Evolutionary conservation across 2,113 vertebrate genomes (phyloP), one percentile per base, ranked within the genome.

Genomic region (Ciconia stormi): DNA sequence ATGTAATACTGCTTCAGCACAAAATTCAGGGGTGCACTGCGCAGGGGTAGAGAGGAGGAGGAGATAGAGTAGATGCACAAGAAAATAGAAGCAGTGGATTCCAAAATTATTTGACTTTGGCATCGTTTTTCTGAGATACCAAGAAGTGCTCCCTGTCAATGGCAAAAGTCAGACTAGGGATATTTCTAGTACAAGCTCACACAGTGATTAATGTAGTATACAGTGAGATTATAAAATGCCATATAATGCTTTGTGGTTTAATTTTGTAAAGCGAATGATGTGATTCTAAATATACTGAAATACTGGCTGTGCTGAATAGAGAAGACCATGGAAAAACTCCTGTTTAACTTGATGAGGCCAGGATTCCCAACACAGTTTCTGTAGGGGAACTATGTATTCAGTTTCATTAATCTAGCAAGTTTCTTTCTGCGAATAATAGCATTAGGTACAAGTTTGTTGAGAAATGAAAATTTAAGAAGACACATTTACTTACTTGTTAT

Each of bases 401-500:
- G 14, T 47, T 71, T 63, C 17, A 47, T 63, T 82, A 32, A 72
- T 42, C 65, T 40, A 87, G 19, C 16, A 58, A 19, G 22, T 52
- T 77, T 56, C 7, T 71, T 73, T 74, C 19, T 32, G 14, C 49
- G 73, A 74, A 46, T 4, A 7, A 13, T 1, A 78, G 9, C 47
- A 36, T 4, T 5, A 62, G 32, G 8, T 11, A 67, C 2, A 16
- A 40, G 25, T 23, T 59, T 62, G 40, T 5, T 49, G 56, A 76
- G 44, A 77, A 62, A 32, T 0, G 0, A 65, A 42, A 29, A 38
- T 5, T 8, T 16, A 63, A 76, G 13, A 44, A 62, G 56, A 76
- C 12, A 6, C 10, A 27, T 10, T 47, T 46, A 44, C 97, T 97
- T 93, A 98, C 98, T 93, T 71, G 77, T 84, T 58, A 8, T 5